Evolutionary conservation across 2,888 invertebrate species (phyloP), one percentile per base, ranked within the genome.

Genomic region (Pycnomerus fuliginosus): DNA sequence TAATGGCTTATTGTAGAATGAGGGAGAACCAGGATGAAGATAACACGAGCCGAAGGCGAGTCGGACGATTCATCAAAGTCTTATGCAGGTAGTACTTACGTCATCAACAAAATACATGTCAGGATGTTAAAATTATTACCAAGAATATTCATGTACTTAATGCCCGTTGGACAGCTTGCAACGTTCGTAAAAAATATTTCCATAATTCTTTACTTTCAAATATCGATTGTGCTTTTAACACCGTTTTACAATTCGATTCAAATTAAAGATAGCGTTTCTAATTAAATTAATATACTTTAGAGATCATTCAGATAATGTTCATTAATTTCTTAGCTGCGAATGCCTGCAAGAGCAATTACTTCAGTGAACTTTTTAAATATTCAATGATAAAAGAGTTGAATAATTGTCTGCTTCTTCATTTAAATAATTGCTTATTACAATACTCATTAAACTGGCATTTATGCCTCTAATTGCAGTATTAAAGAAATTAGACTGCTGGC

Each of bases 321-420:
- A 43, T 43, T 43, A 43, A 36, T 31, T 43, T 43, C 42, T 25
- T 24, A 15, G 29, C 25, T 20, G 20, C 8, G 20, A 35, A 37
- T 32, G 38, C 17, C 23, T 37, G 14, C 22, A 23, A 29, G 14
- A 20, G 52, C 52, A 57, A 55, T 58, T 57, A 56, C 48, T 32
- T 47, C 48, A 54, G 54, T 52, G 53, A 49, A 44, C 49, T 52
- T 53, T 54, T 50, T 45, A 57, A 49, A 50, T 56, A 56, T 56
- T 53, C 53, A 50, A 52, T 55, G 56, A 56, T 58, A 53, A 58
- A 56, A 46, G 42, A 53, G 48, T 39, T 56, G 54, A 52, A 51
- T 57, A 57, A 58, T 56, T 58, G 56, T 40, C 43, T 49, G 47
- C 46, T 45, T 50, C 55, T 53, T 57, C 55, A 60, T 55, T 55